Evolutionary conservation across 2,113 vertebrate genomes (phyloP).

Genomic region (Myrmecobius fasciatus): DNA sequence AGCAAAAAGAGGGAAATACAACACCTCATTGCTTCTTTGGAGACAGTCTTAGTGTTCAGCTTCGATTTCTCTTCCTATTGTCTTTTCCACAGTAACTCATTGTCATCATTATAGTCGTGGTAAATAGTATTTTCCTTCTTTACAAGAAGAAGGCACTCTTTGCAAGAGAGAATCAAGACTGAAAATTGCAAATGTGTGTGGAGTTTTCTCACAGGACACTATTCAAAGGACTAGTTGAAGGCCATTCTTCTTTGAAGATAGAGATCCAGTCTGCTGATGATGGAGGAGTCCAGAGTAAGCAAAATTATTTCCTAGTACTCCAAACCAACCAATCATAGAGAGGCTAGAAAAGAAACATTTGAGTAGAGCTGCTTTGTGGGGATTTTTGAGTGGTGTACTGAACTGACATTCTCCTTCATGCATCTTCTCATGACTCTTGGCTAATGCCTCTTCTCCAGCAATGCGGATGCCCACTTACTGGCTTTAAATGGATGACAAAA

Average conservation of each 20-base stretch:
- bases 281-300: not conserved
- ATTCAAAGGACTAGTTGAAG: not conserved
- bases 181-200: not conserved
- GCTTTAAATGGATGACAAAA: not conserved
- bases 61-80: not conserved
- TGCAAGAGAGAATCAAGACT: not conserved
- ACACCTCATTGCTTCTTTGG: not conserved
- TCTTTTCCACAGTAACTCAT: not conserved
- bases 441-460: not conserved
- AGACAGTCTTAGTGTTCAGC: not conserved
- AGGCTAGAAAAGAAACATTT: not conserved
- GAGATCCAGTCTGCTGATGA: not conserved
- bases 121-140: not conserved
- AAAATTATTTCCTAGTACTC: not conserved
- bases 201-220: not conserved
- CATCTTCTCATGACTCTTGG: not conserved
- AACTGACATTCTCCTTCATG: not conserved
- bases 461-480: not conserved
- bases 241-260: not conserved
- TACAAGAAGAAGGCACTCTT: not conserved
- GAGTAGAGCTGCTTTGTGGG: not conserved
- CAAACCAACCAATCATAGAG: not conserved
- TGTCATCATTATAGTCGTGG: not conserved
- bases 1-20: not conserved
- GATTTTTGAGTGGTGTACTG: not conserved